Percentiles rank a stretch among this genome's conserved stretches.
phyloP scores from a whole-genome alignment of 2,797 vertebrate genomes.

The Hippoglossus hippoglossus region DNA sequence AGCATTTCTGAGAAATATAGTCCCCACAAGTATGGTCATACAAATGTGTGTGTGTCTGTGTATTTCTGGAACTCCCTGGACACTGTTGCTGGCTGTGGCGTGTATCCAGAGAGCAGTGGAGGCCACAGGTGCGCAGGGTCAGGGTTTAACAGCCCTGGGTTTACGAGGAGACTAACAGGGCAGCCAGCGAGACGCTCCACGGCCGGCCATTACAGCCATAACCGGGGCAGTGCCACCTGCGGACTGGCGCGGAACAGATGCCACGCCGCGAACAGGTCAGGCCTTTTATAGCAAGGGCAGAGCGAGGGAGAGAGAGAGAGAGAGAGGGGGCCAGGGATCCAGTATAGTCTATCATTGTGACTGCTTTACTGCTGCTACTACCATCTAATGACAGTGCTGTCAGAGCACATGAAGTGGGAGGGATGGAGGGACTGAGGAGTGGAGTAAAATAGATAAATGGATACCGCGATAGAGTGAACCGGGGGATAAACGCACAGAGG shows the following conservation, averaged over 20 bases:
- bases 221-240: constrained; percentile 78
- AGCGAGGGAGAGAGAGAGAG: constrained; percentile 43
- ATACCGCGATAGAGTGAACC: constrained; percentile 74
- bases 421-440: constrained; percentile 56
- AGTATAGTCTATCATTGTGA: constrained; percentile 78
- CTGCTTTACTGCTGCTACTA: constrained; percentile 81
- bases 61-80: constrained; percentile 36
- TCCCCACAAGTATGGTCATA: not conserved
- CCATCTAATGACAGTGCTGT: constrained; percentile 83
- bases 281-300: constrained; percentile 74
- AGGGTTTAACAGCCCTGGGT: constrained; percentile 74
- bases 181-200: constrained; percentile 64
- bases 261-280: constrained; percentile 63
- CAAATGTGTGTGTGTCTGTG: constrained; percentile 32
- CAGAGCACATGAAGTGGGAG: constrained; percentile 72
- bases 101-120: constrained; percentile 47
- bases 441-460: constrained; percentile 78
- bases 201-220: constrained; percentile 68
- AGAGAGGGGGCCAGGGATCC: constrained; percentile 59
- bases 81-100: constrained; percentile 49
- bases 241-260: constrained; percentile 77
- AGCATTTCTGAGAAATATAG: too few species aligned
- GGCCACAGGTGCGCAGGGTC: constrained; percentile 76
- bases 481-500: constrained; percentile 69
- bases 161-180: constrained; percentile 72